Base-by-base conservation (phyloP, 2,797 vertebrate species). In the Austrolebias charrua region DNA sequence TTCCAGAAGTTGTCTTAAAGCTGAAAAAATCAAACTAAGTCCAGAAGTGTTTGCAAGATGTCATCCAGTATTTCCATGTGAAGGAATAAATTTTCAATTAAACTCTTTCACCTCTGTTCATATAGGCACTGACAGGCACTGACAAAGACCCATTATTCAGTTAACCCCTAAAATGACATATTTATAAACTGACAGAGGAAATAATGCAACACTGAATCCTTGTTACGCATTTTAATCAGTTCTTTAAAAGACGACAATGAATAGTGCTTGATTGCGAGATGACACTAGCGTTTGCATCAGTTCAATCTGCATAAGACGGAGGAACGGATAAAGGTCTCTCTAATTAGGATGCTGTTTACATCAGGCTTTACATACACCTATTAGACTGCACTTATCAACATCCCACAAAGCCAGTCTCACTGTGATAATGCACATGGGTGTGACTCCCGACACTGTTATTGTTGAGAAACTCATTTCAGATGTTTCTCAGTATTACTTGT, bases 261-360 rank as follows among this genome's bases (percentile, higher is more conserved):
- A 91, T 89, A 83, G 80, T 74, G 78, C 82, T 87, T 91, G 89
- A 91, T 92, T 91, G 85, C 86, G 62, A 59, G 76, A 86, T 91
- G 74, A 85, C 79, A 75, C 69, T 58, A 84, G 83, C 60, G 59
- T 86, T 87, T 78, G 75, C 65, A 74, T 72, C 50, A 73, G 76
- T 75, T 64, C 75, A 90, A 90, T 89, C 84, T 89, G 86, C 85
- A 87, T 87, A 83, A 89, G 82, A 83, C 76, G 68, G 68, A 80
- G 73, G 70, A 82, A 72, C 79, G 84, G 82, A 87, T 88, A 84
- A 89, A 86, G 78, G 84, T 88, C 85, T 87, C 70, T 86, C 69
- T 80, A 88, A 92, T 91, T 88, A 89, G 80, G 76, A 73, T 74
- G 70, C 70, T 87, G 84, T 90, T 89, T 88, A 87, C 66, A 83